Conservation (phyloP, 1,140 invertebrate genomes). For the Spodoptera litura region DNA sequence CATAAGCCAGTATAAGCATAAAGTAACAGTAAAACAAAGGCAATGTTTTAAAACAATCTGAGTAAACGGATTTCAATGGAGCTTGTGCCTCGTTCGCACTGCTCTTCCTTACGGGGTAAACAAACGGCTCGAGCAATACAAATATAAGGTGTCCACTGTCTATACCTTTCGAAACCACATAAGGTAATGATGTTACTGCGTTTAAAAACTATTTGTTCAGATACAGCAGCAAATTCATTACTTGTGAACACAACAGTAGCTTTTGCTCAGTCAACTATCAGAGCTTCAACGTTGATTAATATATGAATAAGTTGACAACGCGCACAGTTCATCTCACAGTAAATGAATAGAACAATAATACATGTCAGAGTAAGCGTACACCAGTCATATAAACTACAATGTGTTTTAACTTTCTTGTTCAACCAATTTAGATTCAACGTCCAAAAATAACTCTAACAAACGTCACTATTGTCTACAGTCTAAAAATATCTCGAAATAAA, state of each 20-base stretch:
- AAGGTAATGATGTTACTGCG: slow-evolving; percentile 19
- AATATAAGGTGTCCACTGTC: slow-evolving; percentile 6
- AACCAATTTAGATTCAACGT: neutral
- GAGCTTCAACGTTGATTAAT: neutral
- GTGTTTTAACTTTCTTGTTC: neutral
- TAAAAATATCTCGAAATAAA: slow-evolving; percentile 33
- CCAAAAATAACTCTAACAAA: slow-evolving; percentile 17
- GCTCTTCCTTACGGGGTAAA: slow-evolving; percentile 35
- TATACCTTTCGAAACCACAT: slow-evolving; percentile 14
- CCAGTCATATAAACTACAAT: neutral
- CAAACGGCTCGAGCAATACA: slow-evolving; percentile 21
- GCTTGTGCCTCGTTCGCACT: slow-evolving; percentile 5
- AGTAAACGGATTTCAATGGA: slow-evolving; percentile 20
- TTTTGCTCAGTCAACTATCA: neutral
- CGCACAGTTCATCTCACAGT: neutral
- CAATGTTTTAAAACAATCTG: slow-evolving; percentile 32
- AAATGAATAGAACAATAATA: neutral
- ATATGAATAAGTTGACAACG: neutral
- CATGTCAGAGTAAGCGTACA: neutral
- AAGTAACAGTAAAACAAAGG: slow-evolving; percentile 20
- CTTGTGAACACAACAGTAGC: neutral
- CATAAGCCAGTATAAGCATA: slow-evolving; percentile 2
- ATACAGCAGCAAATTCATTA: slow-evolving; percentile 11
- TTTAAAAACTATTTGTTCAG: slow-evolving; percentile 14
- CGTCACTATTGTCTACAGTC: slow-evolving; percentile 12